Evolutionary conservation across 2,113 vertebrate species (phyloP).

Genomic region (Ceratotherium simum): DNA sequence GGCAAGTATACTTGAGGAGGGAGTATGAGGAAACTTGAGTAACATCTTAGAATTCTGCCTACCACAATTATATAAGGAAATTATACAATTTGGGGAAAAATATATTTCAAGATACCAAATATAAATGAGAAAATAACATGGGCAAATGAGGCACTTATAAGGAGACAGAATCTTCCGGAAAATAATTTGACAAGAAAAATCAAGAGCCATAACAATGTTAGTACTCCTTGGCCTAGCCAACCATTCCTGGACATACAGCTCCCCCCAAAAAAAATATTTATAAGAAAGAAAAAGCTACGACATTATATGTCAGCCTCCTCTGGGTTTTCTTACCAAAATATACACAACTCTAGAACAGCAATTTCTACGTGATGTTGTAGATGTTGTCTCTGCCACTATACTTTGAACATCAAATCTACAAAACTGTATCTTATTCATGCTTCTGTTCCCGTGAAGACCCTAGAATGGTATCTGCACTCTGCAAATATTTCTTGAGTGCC

Average conservation of each 20-base stretch:
- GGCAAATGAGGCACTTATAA: neutral
- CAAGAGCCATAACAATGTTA: neutral
- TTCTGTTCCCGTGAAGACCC: neutral
- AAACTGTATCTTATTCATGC: neutral
- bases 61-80: neutral
- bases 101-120: neutral
- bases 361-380: neutral
- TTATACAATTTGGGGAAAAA: neutral
- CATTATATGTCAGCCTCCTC: neutral
- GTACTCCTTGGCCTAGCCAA: neutral
- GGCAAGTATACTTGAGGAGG: neutral
- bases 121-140: neutral
- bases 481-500: neutral
- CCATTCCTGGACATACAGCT: neutral
- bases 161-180: neutral
- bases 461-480: neutral
- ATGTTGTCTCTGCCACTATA: neutral
- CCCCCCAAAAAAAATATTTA: neutral
- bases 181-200: slow-evolving; percentile 42
- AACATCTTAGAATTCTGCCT: slow-evolving; percentile 16
- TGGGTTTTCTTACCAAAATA: neutral
- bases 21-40: neutral
- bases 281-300: neutral
- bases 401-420: neutral
- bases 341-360: neutral